phyloP scores from a whole-genome alignment of 2,113 vertebrate species.

The Crotalus tigris region DNA sequence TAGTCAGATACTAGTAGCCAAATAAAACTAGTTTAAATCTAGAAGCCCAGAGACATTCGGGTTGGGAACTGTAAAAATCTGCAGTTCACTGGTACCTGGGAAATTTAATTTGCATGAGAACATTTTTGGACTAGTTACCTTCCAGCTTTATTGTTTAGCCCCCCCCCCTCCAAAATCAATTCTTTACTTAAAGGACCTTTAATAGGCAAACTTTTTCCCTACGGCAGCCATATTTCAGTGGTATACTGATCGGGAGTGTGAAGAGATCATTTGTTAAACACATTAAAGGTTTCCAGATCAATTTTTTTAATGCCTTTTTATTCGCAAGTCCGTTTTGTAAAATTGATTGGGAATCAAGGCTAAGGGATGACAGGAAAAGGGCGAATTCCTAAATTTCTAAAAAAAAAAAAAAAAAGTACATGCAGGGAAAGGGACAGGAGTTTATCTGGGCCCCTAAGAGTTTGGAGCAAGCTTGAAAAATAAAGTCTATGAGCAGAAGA shows the following conservation, averaged over 20 bases:
- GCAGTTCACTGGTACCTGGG: neutral
- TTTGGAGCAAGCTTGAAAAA: too few species aligned
- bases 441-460: neutral
- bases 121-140: neutral
- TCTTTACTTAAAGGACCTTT: conserved; percentile 63
- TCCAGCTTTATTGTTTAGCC: conserved; percentile 39
- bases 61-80: neutral
- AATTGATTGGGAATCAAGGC: rapidly evolving
- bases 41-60: neutral
- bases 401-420: neutral
- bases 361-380: neutral
- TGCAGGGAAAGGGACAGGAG: neutral
- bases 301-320: neutral
- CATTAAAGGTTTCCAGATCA: neutral
- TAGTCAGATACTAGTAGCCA: too few species aligned
- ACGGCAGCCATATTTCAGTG: conserved; percentile 30
- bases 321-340: neutral
- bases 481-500: neutral
- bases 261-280: conserved; percentile 12
- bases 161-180: neutral
- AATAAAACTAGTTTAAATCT: too few species aligned
- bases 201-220: conserved; percentile 48
- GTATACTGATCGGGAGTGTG: neutral
- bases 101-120: neutral
- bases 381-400: too few species aligned